phyloP scores from a whole-genome alignment of 2,888 invertebrate genomes.

The Polydesmus complanatus region DNA sequence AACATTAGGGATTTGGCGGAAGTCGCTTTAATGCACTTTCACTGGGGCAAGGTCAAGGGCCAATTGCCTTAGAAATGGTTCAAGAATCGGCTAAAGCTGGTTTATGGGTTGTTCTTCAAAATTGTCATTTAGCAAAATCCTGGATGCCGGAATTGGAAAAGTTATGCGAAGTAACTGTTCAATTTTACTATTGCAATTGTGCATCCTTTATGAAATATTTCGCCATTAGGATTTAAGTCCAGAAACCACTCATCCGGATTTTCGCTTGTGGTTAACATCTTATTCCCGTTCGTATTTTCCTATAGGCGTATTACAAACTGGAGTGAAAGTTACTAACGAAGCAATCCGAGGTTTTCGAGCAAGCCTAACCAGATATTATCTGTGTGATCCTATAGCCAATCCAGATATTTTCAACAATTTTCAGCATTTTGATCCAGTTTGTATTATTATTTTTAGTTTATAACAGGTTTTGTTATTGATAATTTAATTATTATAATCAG shows the following conservation, averaged over 20 bases:
- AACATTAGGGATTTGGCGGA: constrained; percentile 33
- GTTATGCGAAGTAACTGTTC: constrained; percentile 28
- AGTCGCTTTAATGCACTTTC: constrained; percentile 35
- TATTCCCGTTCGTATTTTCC: constrained; percentile 32
- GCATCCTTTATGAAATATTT: constrained; percentile 3
- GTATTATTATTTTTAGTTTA: background rate
- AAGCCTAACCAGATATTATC: constrained; percentile 41
- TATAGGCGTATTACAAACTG: constrained; percentile 36
- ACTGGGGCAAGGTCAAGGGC: constrained; percentile 37
- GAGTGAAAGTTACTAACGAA: constrained; percentile 37
- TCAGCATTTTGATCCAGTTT: background rate
- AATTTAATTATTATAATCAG: too few relatives aligned
- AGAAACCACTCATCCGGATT: constrained; percentile 34
- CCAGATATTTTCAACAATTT: constrained; percentile 55
- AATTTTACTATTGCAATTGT: background rate
- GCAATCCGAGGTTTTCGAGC: constrained; percentile 35
- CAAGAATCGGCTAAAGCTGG: constrained; percentile 34
- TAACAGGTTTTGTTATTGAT: background rate
- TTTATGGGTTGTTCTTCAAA: constrained; percentile 37
- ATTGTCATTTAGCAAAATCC: constrained; percentile 36
- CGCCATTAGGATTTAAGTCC: constrained; percentile 31
- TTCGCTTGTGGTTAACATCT: constrained; percentile 36
- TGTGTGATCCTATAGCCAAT: constrained; percentile 73
- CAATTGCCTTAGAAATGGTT: constrained; percentile 34
- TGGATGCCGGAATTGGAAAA: constrained; percentile 38